Base-by-base conservation (phyloP, 2,113 vertebrate species). In the Nematolebias whitei region DNA sequence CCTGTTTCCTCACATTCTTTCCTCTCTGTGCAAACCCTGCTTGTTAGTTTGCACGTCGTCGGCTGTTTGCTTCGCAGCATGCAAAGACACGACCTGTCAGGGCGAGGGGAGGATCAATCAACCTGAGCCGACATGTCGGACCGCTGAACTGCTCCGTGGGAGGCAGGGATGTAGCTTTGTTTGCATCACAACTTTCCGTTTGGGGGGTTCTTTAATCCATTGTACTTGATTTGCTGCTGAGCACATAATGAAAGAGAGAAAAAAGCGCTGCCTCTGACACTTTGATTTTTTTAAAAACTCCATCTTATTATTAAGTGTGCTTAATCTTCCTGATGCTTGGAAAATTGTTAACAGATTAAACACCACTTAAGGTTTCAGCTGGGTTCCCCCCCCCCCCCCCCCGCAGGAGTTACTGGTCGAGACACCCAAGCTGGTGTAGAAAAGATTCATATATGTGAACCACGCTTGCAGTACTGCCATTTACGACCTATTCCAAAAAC, bases 41-140 rank as follows among this genome's bases (percentile, higher is more conserved):
- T 14, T 44, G 19, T 14, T 9, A 60, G 53, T 52, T 22, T 63
- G 49, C 66, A 20, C 64, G 15, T 32, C 20, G 12, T 5, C 61
- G 13, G 10, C 68, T 49, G 58, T 63, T 79, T 66, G 54, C 75
- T 39, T 12, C 20, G 12, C 61, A 23, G 79, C 83, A n/a, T 80
- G 82, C 82, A 71, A 71, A 80, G 79, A 77, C 87, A 85, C 57
- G 81, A 84, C 19, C 84, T 38, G 75, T 76, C 67, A 52, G 73
- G 66, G 51, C 54, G 12, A 58, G 50, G 80, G 67, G 74, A 69
- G 55, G 82, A 88, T 87, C 79, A 79, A 83, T 86, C 78, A 55
- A 81, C 86, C 70, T 84, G 87, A 85, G 68, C 74, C 15, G 62
- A 82, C 87, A 88, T 1, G 87, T 82, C 23, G 45, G 40, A 52